Conservation (phyloP, 2,113 vertebrate genomes). For the Hemiscyllium ocellatum region DNA sequence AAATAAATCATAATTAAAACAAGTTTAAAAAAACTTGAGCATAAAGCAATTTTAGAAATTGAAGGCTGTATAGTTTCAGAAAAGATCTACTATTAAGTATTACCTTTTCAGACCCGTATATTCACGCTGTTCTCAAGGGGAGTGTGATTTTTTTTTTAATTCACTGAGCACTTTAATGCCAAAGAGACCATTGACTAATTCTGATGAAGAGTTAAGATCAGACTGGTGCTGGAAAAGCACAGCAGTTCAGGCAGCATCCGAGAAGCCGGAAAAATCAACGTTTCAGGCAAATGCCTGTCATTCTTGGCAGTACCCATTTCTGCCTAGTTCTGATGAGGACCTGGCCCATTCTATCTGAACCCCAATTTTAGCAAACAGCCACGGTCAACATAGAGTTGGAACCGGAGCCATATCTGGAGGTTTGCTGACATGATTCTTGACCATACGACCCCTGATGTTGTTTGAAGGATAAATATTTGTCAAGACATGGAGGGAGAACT, state of each 20-base stretch:
- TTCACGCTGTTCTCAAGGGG: neutral
- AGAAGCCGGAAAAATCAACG: no score
- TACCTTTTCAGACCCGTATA: neutral
- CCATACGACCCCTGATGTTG: neutral
- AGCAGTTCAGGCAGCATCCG: no score
- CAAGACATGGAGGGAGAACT: neutral
- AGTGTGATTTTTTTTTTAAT: neutral
- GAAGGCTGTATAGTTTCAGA: neutral
- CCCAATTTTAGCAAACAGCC: neutral
- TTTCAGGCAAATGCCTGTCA: no score
- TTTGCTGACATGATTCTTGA: neutral
- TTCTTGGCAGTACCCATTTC: no score
- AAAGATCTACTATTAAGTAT: neutral
- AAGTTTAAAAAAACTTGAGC: neutral
- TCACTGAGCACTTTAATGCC: neutral
- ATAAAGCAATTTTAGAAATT: neutral
- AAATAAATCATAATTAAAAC: constrained; percentile 33
- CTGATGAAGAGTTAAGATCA: no score
- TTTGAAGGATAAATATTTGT: neutral
- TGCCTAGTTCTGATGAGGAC: neutral
- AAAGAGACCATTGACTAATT: neutral
- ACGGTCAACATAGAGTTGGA: neutral
- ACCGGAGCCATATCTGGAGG: neutral
- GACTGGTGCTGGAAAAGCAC: no score
- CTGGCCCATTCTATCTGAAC: neutral